Base-by-base conservation (phyloP, 1,140 invertebrate species). In the Danaus melanippus region DNA sequence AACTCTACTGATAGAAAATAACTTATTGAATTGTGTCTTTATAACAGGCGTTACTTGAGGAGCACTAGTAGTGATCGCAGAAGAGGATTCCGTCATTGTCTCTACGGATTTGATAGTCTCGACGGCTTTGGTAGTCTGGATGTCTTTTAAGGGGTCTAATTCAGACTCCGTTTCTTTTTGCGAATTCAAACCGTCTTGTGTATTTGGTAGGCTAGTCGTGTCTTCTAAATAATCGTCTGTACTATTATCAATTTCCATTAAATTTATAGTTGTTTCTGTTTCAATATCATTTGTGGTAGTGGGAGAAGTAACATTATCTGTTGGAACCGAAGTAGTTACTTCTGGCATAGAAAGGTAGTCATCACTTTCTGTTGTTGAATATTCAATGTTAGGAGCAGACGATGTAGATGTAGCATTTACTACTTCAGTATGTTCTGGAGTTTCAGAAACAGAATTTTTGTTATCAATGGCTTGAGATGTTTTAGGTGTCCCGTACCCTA, bases 1-100 rank as follows among this genome's bases (percentile, higher is more conserved):
- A 56, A 91, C 88, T 74, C 91, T 87, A 71, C 90, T 92, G 7
- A 92, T 87, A 64, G 91, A 90, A 60, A 91, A 90, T 9, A 92
- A 66, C 76, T 90, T 90, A 64, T 91, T 86, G 49, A 89, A 86
- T 64, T 86, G 83, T 32, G 81, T 86, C 74, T 86, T 86, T n/a
- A 80, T 62, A 45, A 84, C 74, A n/a, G 85, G 80, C 42, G 83
- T 54, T 53, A 66, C 50, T 54, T 69, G 60, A 42, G 77, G 60
- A 40, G 63, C 54, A 52, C 57, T 69, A 2, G 69, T 72, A 10
- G 76, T 78, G 42, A 66, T 68, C 73, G 70, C 69, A 7, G 56
- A 48, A 45, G 66, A 44, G 32, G 52, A 46, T 66, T 73, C 66
- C 2, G 64, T 69, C 9, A 67, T 68, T 8, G 56, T 55, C 67